Evolutionary conservation across 1,140 invertebrate genomes (phyloP).

Genomic region (Eufriesea mexicana): DNA sequence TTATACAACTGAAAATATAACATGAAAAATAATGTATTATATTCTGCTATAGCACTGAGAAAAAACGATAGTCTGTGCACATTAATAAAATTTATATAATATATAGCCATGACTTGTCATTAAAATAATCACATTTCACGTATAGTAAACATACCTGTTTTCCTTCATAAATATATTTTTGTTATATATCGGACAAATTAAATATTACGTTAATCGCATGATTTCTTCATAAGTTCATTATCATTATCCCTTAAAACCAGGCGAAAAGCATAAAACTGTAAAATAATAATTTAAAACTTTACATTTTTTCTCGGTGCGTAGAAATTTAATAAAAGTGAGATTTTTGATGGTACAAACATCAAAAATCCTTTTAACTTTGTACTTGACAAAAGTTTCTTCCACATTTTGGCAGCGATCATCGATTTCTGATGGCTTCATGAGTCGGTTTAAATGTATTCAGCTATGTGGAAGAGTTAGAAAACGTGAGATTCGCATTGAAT

Average conservation of each 20-base stretch:
- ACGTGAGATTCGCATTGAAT: conserved; percentile 39
- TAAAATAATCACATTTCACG: conserved; percentile 1
- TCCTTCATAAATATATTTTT: neutral
- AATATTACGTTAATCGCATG: neutral
- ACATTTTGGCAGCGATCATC: conserved; percentile 22
- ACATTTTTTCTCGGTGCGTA: neutral
- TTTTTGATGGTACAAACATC: conserved; percentile 1
- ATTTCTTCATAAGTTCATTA: neutral
- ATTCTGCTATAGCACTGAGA: conserved; percentile 12
- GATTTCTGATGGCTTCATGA: conserved; percentile 28
- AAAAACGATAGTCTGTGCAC: conserved; percentile 7
- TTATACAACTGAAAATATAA: conserved; percentile 18
- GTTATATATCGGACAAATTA: neutral
- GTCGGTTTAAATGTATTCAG: conserved; percentile 33
- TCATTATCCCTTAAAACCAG: neutral
- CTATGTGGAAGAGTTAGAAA: conserved; percentile 40
- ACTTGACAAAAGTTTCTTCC: conserved; percentile 43
- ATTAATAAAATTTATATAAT: conserved; percentile 20
- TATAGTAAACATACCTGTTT: neutral
- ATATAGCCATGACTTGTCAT: neutral
- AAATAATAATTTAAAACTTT: neutral
- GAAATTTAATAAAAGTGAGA: neutral
- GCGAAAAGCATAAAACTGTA: neutral
- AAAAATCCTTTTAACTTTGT: conserved; percentile 46
- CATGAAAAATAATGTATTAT: conserved; percentile 11